Evolutionary conservation across 2,888 invertebrate species (phyloP).

Genomic region (Andrena minutula): DNA sequence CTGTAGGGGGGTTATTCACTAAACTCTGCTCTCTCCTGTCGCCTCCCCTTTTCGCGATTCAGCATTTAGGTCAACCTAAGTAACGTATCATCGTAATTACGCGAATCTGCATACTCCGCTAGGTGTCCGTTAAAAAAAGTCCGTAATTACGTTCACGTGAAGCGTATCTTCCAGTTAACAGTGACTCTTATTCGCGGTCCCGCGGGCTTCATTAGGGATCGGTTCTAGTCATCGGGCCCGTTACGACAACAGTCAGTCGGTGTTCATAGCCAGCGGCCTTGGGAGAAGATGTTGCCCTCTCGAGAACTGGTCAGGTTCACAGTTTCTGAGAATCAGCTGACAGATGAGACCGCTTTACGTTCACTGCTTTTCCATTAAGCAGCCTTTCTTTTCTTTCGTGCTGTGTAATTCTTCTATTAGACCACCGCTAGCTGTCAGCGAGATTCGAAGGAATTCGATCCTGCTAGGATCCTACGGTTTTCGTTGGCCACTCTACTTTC

Average conservation of each 20-base stretch:
- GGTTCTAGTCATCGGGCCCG: constrained; percentile 44
- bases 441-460: not conserved
- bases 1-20: constrained; percentile 73
- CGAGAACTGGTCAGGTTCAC: constrained; percentile 64
- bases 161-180: not conserved
- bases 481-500: not conserved
- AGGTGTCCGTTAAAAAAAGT: constrained; percentile 2
- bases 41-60: constrained; percentile 73
- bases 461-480: not conserved
- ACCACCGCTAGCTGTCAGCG: not conserved
- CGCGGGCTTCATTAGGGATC: constrained; percentile 67
- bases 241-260: constrained; percentile 40
- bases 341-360: constrained; percentile 56
- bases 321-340: constrained; percentile 70
- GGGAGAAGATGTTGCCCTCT: constrained; percentile 67
- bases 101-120: constrained; percentile 53
- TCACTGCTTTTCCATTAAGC: constrained; percentile 49
- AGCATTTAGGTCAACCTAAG: constrained; percentile 67
- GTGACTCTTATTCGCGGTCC: constrained; percentile 5
- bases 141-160: constrained; percentile 31
- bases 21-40: constrained; percentile 67
- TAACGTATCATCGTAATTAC: constrained; percentile 72
- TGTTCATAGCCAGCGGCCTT: constrained; percentile 59
- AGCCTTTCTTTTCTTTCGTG: constrained; percentile 25
- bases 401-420: not conserved